Base-by-base conservation (phyloP, 2,888 invertebrate species). In the Sesia bembeciformis region DNA sequence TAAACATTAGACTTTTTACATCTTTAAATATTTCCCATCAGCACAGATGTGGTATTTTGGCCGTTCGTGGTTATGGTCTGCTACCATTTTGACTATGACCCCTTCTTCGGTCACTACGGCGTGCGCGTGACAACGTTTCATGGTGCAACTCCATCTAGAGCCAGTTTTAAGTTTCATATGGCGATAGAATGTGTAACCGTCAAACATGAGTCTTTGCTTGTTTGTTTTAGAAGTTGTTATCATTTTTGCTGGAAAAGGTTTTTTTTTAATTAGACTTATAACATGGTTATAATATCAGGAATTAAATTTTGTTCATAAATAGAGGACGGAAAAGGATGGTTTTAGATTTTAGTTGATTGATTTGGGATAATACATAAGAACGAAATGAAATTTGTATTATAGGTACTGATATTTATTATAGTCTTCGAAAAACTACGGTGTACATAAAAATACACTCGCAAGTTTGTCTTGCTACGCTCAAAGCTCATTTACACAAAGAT, bases 201-300 rank as follows among this genome's bases (percentile, higher is more conserved):
- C 54, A 39, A 53, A 46, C 62, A 62, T 61, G 23, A 62, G 42
- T 41, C 52, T 56, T 51, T 57, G 52, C 40, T 62, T 62, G 3
- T 58, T 60, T 41, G 4, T 50, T 38, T 23, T 39, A 3, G 3
- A 7, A 50, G 39, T 50, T 50, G 38, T 50, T 7, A 50, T 38
- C 8, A 50, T 5, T 39, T 23, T 39, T 38, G 38, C 50, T 50
- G 50, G 4, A 50, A 50, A 50, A 50, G 7, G 38, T 5, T 23
- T 23, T 23, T n/a, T 23, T 23, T 23, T 23, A 23, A 23, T 23
- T 23, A 23, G 23, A 23, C 23, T 23, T 23, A 23, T 23, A 23
- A 23, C 2, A 23, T 23, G 23, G 23, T 23, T 23, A 23, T 23
- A 23, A 23, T 23, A 23, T 23, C 23, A 23, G 23, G 23, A 23